A percentile compares a stretch with the other conserved stretches of the same genome.
Evolutionary conservation across 2,888 invertebrate genomes (phyloP).

Genomic region (Phasia obesa): DNA sequence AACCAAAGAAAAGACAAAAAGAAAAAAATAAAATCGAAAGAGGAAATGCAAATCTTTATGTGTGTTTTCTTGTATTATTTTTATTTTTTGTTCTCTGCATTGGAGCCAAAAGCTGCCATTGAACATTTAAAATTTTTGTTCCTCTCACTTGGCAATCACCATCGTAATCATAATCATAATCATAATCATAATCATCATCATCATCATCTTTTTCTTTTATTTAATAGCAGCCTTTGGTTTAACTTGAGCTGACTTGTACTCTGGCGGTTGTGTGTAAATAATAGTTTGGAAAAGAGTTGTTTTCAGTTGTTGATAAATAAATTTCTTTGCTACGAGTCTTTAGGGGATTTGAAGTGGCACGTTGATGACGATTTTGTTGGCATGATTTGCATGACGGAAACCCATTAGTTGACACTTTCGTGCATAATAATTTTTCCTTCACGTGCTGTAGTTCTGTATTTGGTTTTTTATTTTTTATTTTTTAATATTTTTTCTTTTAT

Average conservation of each 20-base stretch:
- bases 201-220: no score
- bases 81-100: slow-evolving; percentile 3
- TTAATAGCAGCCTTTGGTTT: slow-evolving; percentile 26
- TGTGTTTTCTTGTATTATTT: slow-evolving; percentile 14
- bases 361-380: slow-evolving; percentile 65
- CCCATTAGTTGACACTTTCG: slow-evolving; percentile 74
- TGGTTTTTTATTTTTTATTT: slow-evolving; percentile 10
- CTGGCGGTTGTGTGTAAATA: slow-evolving; percentile 6
- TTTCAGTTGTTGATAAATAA: slow-evolving; percentile 36
- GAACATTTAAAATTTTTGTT: slow-evolving; percentile 18
- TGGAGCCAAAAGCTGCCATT: slow-evolving; percentile 33
- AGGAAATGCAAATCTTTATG: slow-evolving; percentile 58
- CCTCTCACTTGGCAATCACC: slow-evolving; percentile 20
- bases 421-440: slow-evolving; percentile 69
- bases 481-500: background rate
- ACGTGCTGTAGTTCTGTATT: slow-evolving; percentile 47
- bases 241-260: slow-evolving; percentile 26
- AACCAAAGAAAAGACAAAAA: slow-evolving; percentile 26
- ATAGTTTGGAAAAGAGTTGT: slow-evolving; percentile 34
- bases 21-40: slow-evolving; percentile 19
- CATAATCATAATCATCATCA: background rate
- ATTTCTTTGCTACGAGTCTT: slow-evolving; percentile 46
- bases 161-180: background rate
- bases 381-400: slow-evolving; percentile 73
- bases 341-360: slow-evolving; percentile 53